Conservation (phyloP, 1,140 invertebrate species). For the Chionoecetes opilio region DNA sequence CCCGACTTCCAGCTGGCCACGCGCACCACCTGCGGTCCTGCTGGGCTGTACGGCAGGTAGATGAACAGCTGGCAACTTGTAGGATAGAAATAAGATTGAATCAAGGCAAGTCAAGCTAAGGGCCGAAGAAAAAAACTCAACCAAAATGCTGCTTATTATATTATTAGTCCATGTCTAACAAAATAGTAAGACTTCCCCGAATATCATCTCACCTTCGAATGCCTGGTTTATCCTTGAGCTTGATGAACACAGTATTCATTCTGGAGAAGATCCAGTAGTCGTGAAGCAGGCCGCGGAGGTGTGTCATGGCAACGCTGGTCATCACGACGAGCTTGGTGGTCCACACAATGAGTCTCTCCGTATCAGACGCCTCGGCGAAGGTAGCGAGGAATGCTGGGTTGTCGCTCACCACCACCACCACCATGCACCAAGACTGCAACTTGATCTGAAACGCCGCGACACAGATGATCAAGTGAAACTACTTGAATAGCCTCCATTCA, state of each 20-base stretch:
- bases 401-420: slow-evolving; percentile 45
- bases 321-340: slow-evolving; percentile 46
- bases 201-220: neutral
- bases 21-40: neutral
- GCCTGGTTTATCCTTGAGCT: neutral
- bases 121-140: too few species aligned
- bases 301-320: neutral
- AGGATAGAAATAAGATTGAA: neutral
- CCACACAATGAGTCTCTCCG: slow-evolving; percentile 46
- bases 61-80: neutral
- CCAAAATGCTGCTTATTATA: too few species aligned
- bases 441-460: neutral
- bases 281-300: neutral
- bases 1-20: neutral
- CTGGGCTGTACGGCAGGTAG: neutral
- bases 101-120: neutral
- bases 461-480: too few species aligned
- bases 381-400: neutral
- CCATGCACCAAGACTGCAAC: slow-evolving; percentile 24
- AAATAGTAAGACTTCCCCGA: too few species aligned
- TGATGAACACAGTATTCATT: slow-evolving; percentile 48
- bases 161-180: too few species aligned
- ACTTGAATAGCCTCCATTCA: too few species aligned
- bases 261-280: slow-evolving; percentile 54
- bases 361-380: slow-evolving; percentile 45